phyloP scores from a whole-genome alignment of 2,797 vertebrate genomes.

The Coracias cyanogaster region DNA sequence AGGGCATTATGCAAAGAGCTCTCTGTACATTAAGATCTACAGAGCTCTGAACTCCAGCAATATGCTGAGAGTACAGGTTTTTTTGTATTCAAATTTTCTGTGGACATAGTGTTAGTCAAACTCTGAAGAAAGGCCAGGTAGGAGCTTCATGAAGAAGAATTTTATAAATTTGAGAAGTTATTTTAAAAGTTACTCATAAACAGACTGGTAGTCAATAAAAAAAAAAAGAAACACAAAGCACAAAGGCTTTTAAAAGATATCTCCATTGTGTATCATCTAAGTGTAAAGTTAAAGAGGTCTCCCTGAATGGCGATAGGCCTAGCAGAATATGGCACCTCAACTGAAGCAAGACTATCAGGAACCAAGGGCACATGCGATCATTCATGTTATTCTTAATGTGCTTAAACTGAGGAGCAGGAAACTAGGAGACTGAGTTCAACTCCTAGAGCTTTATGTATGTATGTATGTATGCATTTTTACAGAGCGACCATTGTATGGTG shows the following conservation, averaged over 20 bases:
- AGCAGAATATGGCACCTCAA: background rate
- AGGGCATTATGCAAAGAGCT: background rate
- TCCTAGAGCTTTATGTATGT: background rate
- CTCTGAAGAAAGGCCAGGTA: background rate
- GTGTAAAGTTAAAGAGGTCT: background rate
- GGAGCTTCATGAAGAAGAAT: background rate
- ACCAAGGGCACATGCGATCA: background rate
- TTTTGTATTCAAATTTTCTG: slow-evolving; percentile 26
- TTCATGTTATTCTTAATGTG: background rate
- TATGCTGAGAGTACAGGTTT: background rate
- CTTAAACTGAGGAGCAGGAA: background rate
- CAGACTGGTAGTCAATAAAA: background rate
- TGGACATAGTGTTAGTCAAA: background rate
- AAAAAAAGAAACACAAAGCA: background rate
- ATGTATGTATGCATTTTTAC: background rate
- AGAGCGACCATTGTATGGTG: background rate
- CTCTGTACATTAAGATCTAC: background rate
- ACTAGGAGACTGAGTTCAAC: background rate
- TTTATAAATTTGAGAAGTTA: background rate
- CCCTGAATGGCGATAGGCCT: background rate
- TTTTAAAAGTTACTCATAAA: background rate
- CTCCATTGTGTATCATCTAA: background rate
- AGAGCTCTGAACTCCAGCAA: background rate
- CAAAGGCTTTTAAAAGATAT: background rate
- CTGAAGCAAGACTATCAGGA: background rate